Evolutionary conservation across 2,113 vertebrate species (phyloP).

Genomic region (Melanostigma gelatinosum): DNA sequence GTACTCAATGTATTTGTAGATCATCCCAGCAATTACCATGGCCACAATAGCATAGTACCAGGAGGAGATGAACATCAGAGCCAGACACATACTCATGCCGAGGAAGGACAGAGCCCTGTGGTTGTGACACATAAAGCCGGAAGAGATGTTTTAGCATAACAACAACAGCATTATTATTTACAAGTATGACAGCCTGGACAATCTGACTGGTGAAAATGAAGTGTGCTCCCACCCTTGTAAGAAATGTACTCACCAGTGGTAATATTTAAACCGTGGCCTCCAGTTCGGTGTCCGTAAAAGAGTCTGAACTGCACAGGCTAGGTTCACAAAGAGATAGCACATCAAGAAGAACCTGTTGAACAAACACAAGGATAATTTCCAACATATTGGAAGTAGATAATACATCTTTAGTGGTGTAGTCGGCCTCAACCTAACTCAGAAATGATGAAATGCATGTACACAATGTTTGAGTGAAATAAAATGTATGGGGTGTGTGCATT

Average conservation of each 20-base stretch:
- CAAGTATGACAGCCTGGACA: neutral
- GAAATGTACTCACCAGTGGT: conserved; percentile 91
- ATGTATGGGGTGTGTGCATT: neutral
- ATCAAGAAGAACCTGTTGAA: conserved; percentile 96
- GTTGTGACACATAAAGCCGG: conserved; percentile 18
- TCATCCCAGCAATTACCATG: conserved; percentile 98
- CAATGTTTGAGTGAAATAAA: neutral
- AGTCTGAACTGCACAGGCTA: conserved; percentile 97
- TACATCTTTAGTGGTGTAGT: neutral
- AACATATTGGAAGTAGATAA: neutral
- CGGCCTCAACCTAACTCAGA: neutral
- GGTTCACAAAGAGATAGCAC: conserved; percentile 99
- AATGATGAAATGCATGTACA: neutral
- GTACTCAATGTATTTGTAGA: conserved; percentile 99
- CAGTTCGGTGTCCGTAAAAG: conserved; percentile 96
- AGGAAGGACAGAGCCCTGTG: conserved; percentile 94
- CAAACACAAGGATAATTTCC: neutral
- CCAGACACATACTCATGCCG: conserved; percentile 98
- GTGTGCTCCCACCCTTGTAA: neutral
- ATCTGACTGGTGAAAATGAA: neutral
- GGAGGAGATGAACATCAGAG: conserved; percentile 98
- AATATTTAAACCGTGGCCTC: conserved; percentile 96
- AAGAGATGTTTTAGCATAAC: neutral
- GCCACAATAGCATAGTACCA: conserved; percentile 99
- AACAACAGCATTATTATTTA: neutral